Conservation (phyloP, 2,113 vertebrate genomes). For the Ictalurus furcatus region DNA sequence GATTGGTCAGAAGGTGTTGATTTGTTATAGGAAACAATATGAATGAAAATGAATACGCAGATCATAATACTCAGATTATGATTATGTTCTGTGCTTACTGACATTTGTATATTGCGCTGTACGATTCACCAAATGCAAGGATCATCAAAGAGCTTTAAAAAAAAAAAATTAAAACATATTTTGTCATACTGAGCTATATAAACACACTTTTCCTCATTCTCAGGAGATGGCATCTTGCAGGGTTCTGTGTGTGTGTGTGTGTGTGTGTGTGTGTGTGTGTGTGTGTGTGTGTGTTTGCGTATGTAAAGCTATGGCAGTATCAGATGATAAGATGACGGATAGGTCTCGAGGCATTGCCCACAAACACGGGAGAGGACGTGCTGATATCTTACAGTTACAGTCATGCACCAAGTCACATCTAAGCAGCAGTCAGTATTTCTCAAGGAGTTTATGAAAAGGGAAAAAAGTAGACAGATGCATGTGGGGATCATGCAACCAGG, state of each 20-base stretch:
- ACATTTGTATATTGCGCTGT: too few relatives aligned
- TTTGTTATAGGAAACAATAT: neutral
- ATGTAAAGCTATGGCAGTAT: neutral
- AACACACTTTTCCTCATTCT: neutral
- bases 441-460: slow-evolving; percentile 13
- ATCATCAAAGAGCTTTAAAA: neutral
- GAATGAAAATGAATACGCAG: neutral
- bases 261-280: neutral
- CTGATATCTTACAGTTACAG: slow-evolving; percentile 1
- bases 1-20: neutral
- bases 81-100: too few relatives aligned
- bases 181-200: neutral
- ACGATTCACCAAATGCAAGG: too few relatives aligned
- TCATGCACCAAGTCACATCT: slow-evolving; percentile 6
- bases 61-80: neutral
- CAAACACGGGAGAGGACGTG: slow-evolving; percentile 17
- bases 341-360: slow-evolving; percentile 31
- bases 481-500: neutral
- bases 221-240: neutral
- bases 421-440: slow-evolving; percentile 34
- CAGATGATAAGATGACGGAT: slow-evolving; percentile 41
- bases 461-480: neutral
- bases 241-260: neutral
- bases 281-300: neutral
- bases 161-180: neutral